Evolutionary conservation across 2,888 invertebrate genomes (phyloP).

Genomic region (Chymomyza procnemis): DNA sequence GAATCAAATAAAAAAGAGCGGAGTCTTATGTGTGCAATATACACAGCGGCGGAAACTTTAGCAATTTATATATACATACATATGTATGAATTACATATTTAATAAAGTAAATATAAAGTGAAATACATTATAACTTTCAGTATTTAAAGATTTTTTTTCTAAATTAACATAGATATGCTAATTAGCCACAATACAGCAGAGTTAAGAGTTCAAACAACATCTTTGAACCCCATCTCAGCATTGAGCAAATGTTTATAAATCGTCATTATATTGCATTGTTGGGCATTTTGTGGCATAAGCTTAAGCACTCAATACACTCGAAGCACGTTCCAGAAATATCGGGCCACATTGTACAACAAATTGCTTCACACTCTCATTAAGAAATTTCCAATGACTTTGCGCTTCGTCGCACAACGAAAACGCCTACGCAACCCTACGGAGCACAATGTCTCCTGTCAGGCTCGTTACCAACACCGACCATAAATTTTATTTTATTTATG

Average conservation of each 20-base stretch:
- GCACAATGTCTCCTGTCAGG: constrained; percentile 19
- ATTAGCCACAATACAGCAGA: not conserved
- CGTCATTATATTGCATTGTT: constrained; percentile 14
- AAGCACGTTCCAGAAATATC: constrained; percentile 64
- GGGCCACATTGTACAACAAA: constrained; percentile 46
- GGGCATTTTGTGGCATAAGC: constrained; percentile 33
- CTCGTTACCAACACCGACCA: constrained; percentile 42
- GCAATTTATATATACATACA: no score
- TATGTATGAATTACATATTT: no score
- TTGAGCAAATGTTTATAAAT: not conserved
- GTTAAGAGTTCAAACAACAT: not conserved
- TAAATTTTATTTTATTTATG: constrained; percentile 72
- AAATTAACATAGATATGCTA: no score
- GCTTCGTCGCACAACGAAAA: not conserved
- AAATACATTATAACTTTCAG: no score
- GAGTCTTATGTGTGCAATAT: no score
- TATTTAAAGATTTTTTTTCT: no score
- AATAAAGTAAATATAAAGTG: no score
- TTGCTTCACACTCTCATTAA: constrained; percentile 45
- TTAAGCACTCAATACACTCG: constrained; percentile 56
- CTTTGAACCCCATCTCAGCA: not conserved
- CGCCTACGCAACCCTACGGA: not conserved
- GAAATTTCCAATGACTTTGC: not conserved
- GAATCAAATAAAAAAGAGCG: no score
- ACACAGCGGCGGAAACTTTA: no score